A percentile compares a stretch with the other conserved stretches of the same genome.
Evolutionary conservation across 2,113 vertebrate genomes (phyloP).

Genomic region (Megaceryle maxima): DNA sequence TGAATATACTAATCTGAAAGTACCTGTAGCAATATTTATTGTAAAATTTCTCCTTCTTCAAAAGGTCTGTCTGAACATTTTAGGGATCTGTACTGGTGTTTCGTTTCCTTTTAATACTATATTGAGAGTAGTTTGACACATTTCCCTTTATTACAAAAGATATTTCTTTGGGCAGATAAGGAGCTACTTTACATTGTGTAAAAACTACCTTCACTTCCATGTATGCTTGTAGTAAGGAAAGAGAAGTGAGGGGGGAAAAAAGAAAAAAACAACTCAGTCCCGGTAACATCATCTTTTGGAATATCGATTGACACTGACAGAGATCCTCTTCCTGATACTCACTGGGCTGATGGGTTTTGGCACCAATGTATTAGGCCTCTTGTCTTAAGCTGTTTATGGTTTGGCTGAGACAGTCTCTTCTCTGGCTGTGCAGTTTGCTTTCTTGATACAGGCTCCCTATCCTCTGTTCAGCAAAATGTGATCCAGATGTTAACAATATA

Average conservation of each 20-base stretch:
- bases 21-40: not conserved
- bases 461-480: not conserved
- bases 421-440: not conserved
- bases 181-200: not conserved
- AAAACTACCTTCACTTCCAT: not conserved
- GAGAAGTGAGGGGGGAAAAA: not conserved
- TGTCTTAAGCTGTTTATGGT: accelerated
- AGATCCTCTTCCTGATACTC: not conserved
- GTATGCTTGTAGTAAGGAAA: too few species aligned
- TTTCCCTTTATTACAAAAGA: not conserved
- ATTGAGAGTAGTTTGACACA: not conserved
- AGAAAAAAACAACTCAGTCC: not conserved
- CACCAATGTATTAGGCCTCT: not conserved
- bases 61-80: not conserved
- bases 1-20: not conserved
- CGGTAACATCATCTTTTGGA: not conserved
- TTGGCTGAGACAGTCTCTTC: not conserved
- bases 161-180: not conserved
- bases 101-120: not conserved
- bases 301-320: not conserved
- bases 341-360: not conserved
- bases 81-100: not conserved
- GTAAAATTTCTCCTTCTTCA: not conserved
- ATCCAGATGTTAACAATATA: not conserved
- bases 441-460: not conserved